These are phyloP conservation scores for Cyprinodon tularosa DNA, from an alignment of 2,113 vertebrate species.

Conservation along the genomic window DNA sequence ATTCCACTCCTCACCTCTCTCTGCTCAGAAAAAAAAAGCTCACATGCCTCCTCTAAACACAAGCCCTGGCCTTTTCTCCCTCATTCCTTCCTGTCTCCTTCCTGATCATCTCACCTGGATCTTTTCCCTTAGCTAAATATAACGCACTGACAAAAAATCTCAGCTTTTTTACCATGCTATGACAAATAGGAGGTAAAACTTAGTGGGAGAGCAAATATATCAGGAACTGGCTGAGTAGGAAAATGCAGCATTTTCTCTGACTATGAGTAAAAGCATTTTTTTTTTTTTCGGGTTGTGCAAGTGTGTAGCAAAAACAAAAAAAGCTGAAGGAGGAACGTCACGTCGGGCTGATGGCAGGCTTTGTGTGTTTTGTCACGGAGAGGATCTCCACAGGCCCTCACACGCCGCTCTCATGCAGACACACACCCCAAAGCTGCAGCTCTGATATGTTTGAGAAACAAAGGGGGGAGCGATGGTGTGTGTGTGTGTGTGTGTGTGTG, in stretches of 20 bases:
- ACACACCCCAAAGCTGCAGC: conserved; percentile 45
- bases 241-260: conserved; percentile 9
- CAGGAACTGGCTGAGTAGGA: conserved; percentile 4
- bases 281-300: conserved; percentile 8
- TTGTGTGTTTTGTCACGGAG: conserved; percentile 65
- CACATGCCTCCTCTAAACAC: conserved; percentile 63
- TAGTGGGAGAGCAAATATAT: conserved; percentile 23
- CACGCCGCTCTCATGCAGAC: conserved; percentile 61
- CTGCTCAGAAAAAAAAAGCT: conserved; percentile 41
- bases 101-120: conserved; percentile 52
- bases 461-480: background rate
- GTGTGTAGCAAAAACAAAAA: background rate
- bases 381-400: conserved; percentile 67
- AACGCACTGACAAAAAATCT: conserved; percentile 55
- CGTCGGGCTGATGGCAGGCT: conserved; percentile 42
- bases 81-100: conserved; percentile 47
- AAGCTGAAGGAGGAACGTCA: conserved; percentile 19
- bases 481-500: conserved; percentile 2
- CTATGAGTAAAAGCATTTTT: background rate
- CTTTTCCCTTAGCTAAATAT: conserved; percentile 43
- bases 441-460: conserved; percentile 11
- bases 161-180: conserved; percentile 27
- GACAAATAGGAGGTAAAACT: conserved; percentile 32
- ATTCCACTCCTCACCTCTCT: conserved; percentile 77
- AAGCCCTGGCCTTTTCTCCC: conserved; percentile 47